Evolutionary conservation across 2,797 vertebrate species (phyloP).

Genomic region (Heterohyrax brucei): DNA sequence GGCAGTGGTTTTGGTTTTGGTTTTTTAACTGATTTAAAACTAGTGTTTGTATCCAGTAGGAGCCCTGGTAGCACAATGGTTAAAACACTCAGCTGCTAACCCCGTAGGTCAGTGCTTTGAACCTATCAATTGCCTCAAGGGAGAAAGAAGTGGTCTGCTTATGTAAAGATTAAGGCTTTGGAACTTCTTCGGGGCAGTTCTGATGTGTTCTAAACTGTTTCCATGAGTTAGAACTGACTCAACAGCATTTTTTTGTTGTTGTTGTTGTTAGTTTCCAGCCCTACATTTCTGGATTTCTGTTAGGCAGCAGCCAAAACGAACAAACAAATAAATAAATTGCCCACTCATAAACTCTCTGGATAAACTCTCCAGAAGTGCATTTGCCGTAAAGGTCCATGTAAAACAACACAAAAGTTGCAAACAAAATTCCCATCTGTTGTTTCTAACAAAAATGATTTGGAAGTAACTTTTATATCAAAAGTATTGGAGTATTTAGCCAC

Average conservation of each 20-base stretch:
- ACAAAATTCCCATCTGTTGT: background rate
- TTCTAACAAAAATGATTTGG: background rate
- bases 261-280: background rate
- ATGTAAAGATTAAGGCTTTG: background rate
- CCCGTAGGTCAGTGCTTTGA: too few relatives aligned
- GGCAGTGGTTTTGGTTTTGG: background rate
- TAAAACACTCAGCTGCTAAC: too few relatives aligned
- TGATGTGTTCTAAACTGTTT: background rate
- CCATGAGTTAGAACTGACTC: background rate
- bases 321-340: background rate
- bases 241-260: background rate
- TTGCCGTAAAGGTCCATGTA: slow-evolving; percentile 1
- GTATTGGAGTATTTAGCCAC: background rate
- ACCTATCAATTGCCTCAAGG: background rate
- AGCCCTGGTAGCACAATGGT: too few relatives aligned
- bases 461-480: background rate
- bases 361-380: background rate
- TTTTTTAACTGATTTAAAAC: background rate
- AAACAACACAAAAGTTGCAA: slow-evolving; percentile 13
- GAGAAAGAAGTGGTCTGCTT: background rate
- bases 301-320: background rate
- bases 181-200: background rate
- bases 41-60: background rate
- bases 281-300: slow-evolving; percentile 1
- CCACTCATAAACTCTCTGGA: background rate